These are phyloP conservation scores for Tipula confusa DNA, from an alignment of 2,888 invertebrate genomes.

Conservation along the genomic window DNA sequence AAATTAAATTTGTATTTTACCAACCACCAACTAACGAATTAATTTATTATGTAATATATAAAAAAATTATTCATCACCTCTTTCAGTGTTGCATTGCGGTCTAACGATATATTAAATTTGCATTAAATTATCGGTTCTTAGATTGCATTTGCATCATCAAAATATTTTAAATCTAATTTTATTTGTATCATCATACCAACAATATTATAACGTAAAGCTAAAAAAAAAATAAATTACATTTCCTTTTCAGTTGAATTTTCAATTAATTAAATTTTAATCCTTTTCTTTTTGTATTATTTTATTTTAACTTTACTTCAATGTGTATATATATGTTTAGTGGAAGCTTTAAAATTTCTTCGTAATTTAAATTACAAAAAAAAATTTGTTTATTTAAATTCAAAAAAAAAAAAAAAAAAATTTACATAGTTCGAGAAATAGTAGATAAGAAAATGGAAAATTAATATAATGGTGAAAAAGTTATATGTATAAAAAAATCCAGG, in stretches of 20 bases:
- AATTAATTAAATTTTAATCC: slow-evolving; percentile 25
- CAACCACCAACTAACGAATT: neutral
- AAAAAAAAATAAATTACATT: neutral
- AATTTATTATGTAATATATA: neutral
- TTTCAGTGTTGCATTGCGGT: neutral
- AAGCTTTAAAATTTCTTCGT: neutral
- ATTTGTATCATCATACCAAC: neutral
- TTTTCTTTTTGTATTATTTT: neutral
- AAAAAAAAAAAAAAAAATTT: too few species aligned
- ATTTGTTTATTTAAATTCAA: neutral
- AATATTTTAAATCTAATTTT: slow-evolving; percentile 13
- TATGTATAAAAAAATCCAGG: neutral
- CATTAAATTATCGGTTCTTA: neutral
- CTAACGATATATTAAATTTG: neutral
- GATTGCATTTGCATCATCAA: neutral
- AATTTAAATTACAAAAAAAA: neutral
- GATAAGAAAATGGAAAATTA: neutral
- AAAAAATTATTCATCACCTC: neutral
- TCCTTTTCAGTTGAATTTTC: slow-evolving; percentile 20
- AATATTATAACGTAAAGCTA: neutral
- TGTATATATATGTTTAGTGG: neutral
- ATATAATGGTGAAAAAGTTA: neutral
- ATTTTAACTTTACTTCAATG: neutral
- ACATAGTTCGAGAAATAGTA: neutral
- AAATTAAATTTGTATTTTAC: neutral